These are phyloP conservation scores for Phymorhynchus buccinoides DNA, from an alignment of 1,140 invertebrate genomes.

Conservation along the genomic window DNA sequence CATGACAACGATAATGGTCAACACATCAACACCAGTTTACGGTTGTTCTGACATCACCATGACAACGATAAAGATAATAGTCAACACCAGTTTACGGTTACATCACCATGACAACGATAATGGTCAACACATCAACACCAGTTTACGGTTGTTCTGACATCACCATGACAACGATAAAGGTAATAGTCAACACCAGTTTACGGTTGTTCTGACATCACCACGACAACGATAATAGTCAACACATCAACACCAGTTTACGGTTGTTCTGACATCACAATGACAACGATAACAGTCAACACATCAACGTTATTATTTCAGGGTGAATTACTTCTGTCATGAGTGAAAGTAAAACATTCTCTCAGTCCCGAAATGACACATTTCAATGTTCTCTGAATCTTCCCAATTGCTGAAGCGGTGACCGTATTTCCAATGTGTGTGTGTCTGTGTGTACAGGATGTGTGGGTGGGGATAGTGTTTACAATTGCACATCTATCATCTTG, in stretches of 20 bases:
- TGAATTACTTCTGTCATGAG: no score
- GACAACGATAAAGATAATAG: not conserved
- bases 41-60: slow-evolving; percentile 84
- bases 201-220: slow-evolving; percentile 86
- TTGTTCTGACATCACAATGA: slow-evolving; percentile 83
- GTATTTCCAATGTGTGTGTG: no score
- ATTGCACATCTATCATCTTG: no score
- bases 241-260: slow-evolving; percentile 93
- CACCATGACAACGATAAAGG: slow-evolving; percentile 18
- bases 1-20: no score
- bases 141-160: slow-evolving; percentile 88
- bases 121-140: slow-evolving; percentile 96
- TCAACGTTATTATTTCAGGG: no score
- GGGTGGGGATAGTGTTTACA: no score
- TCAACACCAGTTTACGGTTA: slow-evolving; percentile 25
- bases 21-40: slow-evolving; percentile 95
- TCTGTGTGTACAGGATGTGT: no score
- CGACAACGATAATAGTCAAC: not conserved
- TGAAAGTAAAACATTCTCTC: not conserved
- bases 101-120: no score
- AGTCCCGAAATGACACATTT: no score
- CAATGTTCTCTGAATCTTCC: no score
- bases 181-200: slow-evolving; percentile 84
- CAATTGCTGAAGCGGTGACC: no score
- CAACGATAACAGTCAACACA: slow-evolving; percentile 73